Conservation (phyloP, 1,140 invertebrate genomes). For the Leucophenga varia region DNA sequence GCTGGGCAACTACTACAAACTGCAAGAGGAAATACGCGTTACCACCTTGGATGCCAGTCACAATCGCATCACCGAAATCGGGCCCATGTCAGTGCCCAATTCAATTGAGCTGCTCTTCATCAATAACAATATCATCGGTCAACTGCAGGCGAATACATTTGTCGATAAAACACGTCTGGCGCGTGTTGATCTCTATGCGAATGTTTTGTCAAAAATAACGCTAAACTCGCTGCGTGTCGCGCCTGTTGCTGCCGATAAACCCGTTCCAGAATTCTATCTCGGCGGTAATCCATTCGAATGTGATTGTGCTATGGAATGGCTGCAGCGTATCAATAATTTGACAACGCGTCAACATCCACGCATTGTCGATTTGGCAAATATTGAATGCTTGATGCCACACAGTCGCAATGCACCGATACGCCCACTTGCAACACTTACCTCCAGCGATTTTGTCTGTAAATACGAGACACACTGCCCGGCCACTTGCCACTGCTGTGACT, state of each 20-base stretch:
- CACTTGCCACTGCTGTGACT: conserved; percentile 83
- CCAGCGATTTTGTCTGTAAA: conserved; percentile 79
- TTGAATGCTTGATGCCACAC: conserved; percentile 80
- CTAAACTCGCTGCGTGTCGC: conserved; percentile 73
- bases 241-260: conserved; percentile 62
- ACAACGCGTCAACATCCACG: conserved; percentile 72
- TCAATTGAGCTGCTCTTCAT: conserved; percentile 78
- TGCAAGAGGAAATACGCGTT: conserved; percentile 63
- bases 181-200: conserved; percentile 80
- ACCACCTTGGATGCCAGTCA: conserved; percentile 79
- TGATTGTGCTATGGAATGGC: conserved; percentile 86
- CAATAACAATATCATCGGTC: conserved; percentile 78
- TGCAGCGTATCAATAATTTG: conserved; percentile 76
- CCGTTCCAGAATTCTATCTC: conserved; percentile 80
- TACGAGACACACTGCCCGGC: conserved; percentile 81
- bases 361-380: conserved; percentile 78
- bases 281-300: conserved; percentile 86
- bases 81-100: conserved; percentile 72
- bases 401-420: conserved; percentile 71
- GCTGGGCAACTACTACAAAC: conserved; percentile 71
- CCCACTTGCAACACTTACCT: conserved; percentile 68
- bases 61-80: conserved; percentile 73
- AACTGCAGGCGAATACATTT: conserved; percentile 77
- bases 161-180: conserved; percentile 75
- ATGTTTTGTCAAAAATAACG: conserved; percentile 77